Evolutionary conservation across 2,113 vertebrate species (phyloP), one percentile per base, ranked within the genome.

Genomic region (Gadus chalcogrammus): DNA sequence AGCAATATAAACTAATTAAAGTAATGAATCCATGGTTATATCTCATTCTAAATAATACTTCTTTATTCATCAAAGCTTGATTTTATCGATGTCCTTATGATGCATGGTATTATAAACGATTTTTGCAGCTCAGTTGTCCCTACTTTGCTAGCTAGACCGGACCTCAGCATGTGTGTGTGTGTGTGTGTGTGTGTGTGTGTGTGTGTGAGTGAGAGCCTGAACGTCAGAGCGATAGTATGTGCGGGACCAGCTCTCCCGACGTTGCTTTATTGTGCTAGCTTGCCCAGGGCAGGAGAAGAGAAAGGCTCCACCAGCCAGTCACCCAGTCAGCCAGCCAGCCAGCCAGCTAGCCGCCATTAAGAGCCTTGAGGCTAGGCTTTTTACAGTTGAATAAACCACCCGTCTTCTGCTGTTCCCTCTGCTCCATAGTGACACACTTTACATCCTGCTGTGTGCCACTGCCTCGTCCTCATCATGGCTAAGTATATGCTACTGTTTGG

Each of bases 191-290:
- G 38, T 52, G 27, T 55, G 9, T 9, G 53, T 9, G 6, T 55
- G 53, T 55, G 53, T 55, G 35, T 48, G 16, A 20, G n/a, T 66
- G 38, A 22, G 27, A 24, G 24, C 2, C 24, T 24, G 24, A 24
- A 2, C 31, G 4, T 5, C 31, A 35, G 31, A 35, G 31, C 5
- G 31, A 7, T 5, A 35, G 65, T 27, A 13, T 17, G 48, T 13
- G 27, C 13, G 61, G 15, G 15, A 15, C 12, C 27, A 16, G 62
- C 56, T 16, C 77, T 72, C 58, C 82, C 82, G 73, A 84, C 79
- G 80, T 82, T 66, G 31, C 38, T 48, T 67, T 68, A 65, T 86
- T 71, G 75, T 72, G 58, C 78, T 69, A 0, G 77, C 74, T 77
- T 71, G 78, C 77, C 79, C 75, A 69, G 58, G 61, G 15, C 15